Base-by-base conservation (phyloP, 2,797 vertebrate species). In the Hydrophis major region DNA sequence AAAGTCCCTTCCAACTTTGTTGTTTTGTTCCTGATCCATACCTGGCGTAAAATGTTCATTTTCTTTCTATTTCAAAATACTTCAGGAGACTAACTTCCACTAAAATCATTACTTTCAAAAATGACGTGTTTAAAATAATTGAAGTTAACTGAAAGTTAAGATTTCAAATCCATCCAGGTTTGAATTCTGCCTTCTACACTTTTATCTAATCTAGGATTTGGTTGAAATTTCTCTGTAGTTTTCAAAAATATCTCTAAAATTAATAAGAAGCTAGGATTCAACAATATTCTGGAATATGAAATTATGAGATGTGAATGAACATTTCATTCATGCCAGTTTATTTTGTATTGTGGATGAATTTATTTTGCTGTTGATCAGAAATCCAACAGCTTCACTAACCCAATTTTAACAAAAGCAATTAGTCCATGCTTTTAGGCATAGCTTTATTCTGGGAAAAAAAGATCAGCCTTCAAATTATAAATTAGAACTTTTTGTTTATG, bases 321-420 rank as follows among this genome's bases (percentile, higher is more conserved):
- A 89, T 61, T n/a, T 27, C 83, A 53, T 92, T 86, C 37, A 89
- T 78, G 25, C 13, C 42, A 59, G 8, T 42, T 59, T 92, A 42
- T 89, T 13, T 69, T 32, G 88, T 27, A 2, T 22, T 6, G 22
- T 2, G 0, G 0, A 0, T 93, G 89, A 91, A 63, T 6, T 37
- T 89, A 66, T 92, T 91, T 25, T 0, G 53, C 61, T 92, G 32
- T 66, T 8, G 89, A 61, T 88, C 87, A 87, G 53, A 63, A 86
- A 32, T 91, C 60, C 90, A 92, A 47, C 53, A 86, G 86, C 18
- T n/a, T 86, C 28, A 56, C 55, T 50, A 90, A 66, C 2, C 63
- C 66, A 74, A 63, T 37, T 57, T 89, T 63, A 89, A 69, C 89
- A 89, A 86, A 92, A 89, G 37, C 8, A 89, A 92, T 63, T 86